Percentiles rank a stretch among this genome's conserved stretches.
Conservation (phyloP, 2,888 invertebrate species). For the Tetramorium bicarinatum region DNA sequence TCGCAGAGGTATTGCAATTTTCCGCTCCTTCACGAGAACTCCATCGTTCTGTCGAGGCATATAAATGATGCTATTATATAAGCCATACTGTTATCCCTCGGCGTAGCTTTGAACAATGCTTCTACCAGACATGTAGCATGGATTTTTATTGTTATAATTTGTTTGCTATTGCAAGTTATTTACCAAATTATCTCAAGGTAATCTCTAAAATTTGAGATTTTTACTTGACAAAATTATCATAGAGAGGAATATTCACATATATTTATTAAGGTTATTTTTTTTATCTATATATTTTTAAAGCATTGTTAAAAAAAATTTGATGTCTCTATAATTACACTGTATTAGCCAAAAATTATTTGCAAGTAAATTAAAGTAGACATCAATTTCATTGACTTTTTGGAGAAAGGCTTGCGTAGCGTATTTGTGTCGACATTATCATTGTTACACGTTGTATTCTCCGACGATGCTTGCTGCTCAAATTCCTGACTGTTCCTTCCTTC, state of each 20-base stretch:
- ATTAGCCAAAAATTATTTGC: not conserved
- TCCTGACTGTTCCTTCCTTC: constrained; percentile 35
- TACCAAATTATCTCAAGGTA: not conserved
- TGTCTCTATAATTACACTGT: not conserved
- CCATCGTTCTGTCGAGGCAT: constrained; percentile 25
- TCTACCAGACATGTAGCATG: not conserved
- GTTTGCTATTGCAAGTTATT: not conserved
- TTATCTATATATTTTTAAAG: not conserved
- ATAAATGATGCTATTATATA: constrained; percentile 47
- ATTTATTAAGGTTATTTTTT: not conserved
- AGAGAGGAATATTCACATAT: not conserved
- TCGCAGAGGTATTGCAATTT: constrained; percentile 30
- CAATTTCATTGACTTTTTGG: not conserved
- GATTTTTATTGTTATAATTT: constrained; percentile 24
- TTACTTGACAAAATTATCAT: not conserved
- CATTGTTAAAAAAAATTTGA: not conserved
- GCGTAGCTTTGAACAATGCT: not conserved
- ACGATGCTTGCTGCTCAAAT: constrained; percentile 12
- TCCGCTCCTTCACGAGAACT: constrained; percentile 16
- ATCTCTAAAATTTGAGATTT: not conserved
- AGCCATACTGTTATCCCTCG: constrained; percentile 5
- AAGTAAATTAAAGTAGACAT: not conserved
- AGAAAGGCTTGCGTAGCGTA: not conserved
- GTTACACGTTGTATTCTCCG: constrained; percentile 3
- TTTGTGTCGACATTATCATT: not conserved